phyloP scores from a whole-genome alignment of 1,140 invertebrate genomes.

The Babylonia areolata region DNA sequence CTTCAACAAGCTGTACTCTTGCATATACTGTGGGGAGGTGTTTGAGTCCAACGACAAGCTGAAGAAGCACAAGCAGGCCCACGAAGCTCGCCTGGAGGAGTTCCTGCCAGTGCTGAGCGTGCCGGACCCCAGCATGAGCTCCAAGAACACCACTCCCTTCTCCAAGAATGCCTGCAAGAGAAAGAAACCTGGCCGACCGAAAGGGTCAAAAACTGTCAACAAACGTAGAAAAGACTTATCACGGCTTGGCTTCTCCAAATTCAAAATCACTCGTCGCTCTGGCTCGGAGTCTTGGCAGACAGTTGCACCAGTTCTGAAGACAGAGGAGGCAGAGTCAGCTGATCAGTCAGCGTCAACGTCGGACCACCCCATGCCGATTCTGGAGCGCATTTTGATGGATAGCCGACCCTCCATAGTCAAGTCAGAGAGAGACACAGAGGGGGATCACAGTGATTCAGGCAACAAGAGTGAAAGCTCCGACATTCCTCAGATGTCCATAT shows the following conservation, averaged over 20 bases:
- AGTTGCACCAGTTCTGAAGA: conserved; percentile 2
- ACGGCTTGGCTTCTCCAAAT: conserved; percentile 42
- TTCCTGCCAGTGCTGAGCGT: conserved; percentile 23
- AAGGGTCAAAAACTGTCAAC: neutral
- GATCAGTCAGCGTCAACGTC: neutral
- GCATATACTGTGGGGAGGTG: conserved; percentile 65
- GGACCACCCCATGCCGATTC: conserved; percentile 20
- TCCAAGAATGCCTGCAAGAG: neutral
- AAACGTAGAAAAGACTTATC: conserved; percentile 2
- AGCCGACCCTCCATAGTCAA: conserved; percentile 13
- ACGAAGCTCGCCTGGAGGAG: conserved; percentile 44
- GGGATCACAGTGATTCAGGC: conserved; percentile 13
- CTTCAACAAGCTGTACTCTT: conserved; percentile 55
- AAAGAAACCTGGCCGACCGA: neutral
- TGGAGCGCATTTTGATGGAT: conserved; percentile 14
- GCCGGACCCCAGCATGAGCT: conserved; percentile 19
- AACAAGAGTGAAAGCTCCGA: neutral
- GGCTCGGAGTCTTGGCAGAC: conserved; percentile 12
- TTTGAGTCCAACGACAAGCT: conserved; percentile 60
- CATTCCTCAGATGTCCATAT: conserved; percentile 41
- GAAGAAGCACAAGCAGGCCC: conserved; percentile 56
- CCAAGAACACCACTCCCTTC: neutral
- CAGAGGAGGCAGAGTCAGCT: neutral
- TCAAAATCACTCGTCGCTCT: conserved; percentile 28
- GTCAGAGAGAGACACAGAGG: conserved; percentile 18